Percentiles rank a stretch among this genome's conserved stretches.
Conservation (phyloP, 2,113 vertebrate genomes). For the Fulmarus glacialis region DNA sequence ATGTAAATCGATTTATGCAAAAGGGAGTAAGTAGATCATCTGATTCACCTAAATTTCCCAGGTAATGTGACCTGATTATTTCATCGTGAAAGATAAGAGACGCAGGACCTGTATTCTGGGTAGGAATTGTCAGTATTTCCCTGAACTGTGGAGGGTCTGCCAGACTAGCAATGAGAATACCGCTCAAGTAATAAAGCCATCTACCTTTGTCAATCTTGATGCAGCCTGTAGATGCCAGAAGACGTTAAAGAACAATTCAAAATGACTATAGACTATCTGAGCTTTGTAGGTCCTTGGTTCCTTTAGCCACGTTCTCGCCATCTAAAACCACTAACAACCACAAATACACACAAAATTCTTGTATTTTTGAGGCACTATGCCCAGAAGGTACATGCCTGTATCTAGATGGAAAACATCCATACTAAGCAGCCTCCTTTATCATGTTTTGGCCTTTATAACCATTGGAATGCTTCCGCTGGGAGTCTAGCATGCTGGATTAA, state of each 20-base stretch:
- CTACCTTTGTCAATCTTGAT: not conserved
- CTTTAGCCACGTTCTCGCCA: not conserved
- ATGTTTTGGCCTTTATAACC: not conserved
- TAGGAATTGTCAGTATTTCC: not conserved
- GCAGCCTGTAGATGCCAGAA: not conserved
- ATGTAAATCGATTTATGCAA: slow-evolving; percentile 8
- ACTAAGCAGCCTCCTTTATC: not conserved
- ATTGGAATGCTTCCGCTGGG: slow-evolving; percentile 38
- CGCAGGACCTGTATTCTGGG: not conserved
- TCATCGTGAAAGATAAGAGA: not conserved
- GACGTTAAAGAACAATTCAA: not conserved
- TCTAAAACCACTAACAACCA: not conserved
- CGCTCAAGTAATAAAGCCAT: not conserved
- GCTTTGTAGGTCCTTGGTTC: not conserved
- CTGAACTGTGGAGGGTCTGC: not conserved
- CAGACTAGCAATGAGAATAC: not conserved
- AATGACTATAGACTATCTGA: not conserved
- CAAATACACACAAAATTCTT: not conserved
- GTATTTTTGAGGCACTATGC: not conserved
- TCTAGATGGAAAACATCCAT: not conserved
- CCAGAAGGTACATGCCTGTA: not conserved
- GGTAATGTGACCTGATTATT: slow-evolving; percentile 1
- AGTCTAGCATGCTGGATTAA: slow-evolving; percentile 37
- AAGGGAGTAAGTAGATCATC: not conserved
- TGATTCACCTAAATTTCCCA: slow-evolving; percentile 10